A percentile compares a stretch with the other conserved stretches of the same genome.
These are phyloP conservation scores for Ceratina australensis DNA, from an alignment of 1,140 invertebrate genomes.

Conservation along the genomic window DNA sequence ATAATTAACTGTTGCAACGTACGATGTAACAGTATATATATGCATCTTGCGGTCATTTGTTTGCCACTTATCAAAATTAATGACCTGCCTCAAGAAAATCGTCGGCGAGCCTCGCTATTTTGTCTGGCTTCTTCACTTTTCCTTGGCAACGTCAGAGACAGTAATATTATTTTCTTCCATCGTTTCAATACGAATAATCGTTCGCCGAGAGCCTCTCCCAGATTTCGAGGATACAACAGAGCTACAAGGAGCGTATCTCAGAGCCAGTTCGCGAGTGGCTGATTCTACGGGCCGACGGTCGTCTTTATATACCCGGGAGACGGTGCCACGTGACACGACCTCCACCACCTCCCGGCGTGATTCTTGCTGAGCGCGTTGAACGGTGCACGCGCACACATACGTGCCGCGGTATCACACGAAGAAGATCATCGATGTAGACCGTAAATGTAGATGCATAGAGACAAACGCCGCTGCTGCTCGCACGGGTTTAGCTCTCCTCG, in stretches of 20 bases:
- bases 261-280: conserved; percentile 72
- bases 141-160: not conserved
- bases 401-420: not conserved
- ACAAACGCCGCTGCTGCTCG: too few species aligned
- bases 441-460: too few species aligned
- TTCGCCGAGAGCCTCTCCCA: not conserved
- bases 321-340: conserved; percentile 63
- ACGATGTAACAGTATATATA: too few species aligned
- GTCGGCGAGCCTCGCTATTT: too few species aligned
- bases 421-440: not conserved
- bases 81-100: too few species aligned
- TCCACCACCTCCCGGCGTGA: conserved; percentile 22
- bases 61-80: too few species aligned
- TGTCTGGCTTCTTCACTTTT: conserved; percentile 17
- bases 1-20: too few species aligned
- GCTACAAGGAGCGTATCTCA: conserved; percentile 41
- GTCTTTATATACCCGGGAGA: conserved; percentile 69
- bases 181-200: not conserved
- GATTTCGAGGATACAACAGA: not conserved
- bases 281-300: conserved; percentile 54
- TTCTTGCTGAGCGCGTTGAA: not conserved
- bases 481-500: not conserved
- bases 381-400: conserved; percentile 15
- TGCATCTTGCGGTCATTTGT: too few species aligned
- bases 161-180: conserved; percentile 27